Evolutionary conservation across 2,113 vertebrate species (phyloP).

Genomic region (Apeltes quadracus): DNA sequence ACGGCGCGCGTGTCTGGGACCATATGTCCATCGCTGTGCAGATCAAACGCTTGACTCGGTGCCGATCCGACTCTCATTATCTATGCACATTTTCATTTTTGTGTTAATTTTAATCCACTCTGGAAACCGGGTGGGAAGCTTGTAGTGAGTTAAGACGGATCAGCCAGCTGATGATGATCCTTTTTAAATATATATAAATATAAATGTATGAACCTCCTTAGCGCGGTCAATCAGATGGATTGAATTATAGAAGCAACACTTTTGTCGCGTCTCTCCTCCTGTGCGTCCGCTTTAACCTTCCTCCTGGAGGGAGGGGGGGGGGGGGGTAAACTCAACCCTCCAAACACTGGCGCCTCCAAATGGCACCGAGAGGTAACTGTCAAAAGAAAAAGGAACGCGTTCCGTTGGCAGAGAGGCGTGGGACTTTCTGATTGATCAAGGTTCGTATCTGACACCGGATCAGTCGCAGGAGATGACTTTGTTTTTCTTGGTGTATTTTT

Average conservation of each 20-base stretch:
- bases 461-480: neutral
- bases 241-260: neutral
- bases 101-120: constrained; percentile 21
- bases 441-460: neutral
- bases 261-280: constrained; percentile 15
- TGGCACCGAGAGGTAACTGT: constrained; percentile 27
- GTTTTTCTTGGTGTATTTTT: constrained; percentile 3
- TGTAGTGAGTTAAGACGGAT: constrained; percentile 13
- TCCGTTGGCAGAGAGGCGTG: neutral
- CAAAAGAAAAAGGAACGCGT: neutral
- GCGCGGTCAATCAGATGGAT: constrained; percentile 7
- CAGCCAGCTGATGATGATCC: neutral
- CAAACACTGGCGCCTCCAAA: constrained; percentile 52
- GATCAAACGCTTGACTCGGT: constrained; percentile 52
- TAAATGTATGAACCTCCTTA: neutral
- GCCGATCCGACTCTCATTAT: constrained; percentile 14
- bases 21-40: constrained; percentile 43
- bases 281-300: constrained; percentile 66
- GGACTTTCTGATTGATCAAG: neutral
- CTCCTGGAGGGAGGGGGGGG: constrained; percentile 9
- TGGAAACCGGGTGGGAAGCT: constrained; percentile 72
- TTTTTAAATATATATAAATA: neutral
- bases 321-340: neutral
- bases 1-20: neutral
- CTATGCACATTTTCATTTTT: constrained; percentile 30